These are phyloP conservation scores for Onychostruthus taczanowskii DNA, from an alignment of 2,113 vertebrate genomes.

Conservation along the genomic window DNA sequence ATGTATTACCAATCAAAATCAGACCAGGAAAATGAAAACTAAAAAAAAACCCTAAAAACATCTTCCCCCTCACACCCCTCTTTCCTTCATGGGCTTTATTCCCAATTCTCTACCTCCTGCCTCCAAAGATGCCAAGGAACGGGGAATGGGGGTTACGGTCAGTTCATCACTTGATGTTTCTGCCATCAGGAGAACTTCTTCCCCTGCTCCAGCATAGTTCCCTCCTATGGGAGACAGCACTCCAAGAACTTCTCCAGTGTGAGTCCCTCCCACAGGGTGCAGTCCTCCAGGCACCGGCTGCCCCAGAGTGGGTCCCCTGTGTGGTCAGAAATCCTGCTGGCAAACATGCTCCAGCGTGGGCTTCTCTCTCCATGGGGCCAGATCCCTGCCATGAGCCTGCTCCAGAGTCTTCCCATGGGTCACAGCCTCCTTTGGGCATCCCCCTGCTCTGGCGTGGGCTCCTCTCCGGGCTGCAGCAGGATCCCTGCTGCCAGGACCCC, in stretches of 20 bases:
- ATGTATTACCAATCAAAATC: background rate
- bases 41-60: background rate
- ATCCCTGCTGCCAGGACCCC: background rate
- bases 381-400: background rate
- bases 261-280: background rate
- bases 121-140: background rate
- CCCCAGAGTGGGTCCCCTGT: no score
- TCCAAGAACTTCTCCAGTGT: rapidly evolving
- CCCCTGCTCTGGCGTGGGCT: background rate
- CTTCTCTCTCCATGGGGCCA: background rate
- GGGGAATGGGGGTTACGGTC: rapidly evolving
- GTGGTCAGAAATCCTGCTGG: background rate
- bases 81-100: background rate
- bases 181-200: background rate
- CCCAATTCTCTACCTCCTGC: background rate
- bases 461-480: background rate
- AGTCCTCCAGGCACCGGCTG: background rate
- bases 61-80: rapidly evolving
- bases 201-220: background rate
- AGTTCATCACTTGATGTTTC: background rate
- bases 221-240: background rate
- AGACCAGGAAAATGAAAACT: background rate
- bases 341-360: background rate
- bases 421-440: background rate
- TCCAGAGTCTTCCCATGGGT: rapidly evolving